Conservation (phyloP, 2,113 vertebrate species). For the Toxostoma redivivum region DNA sequence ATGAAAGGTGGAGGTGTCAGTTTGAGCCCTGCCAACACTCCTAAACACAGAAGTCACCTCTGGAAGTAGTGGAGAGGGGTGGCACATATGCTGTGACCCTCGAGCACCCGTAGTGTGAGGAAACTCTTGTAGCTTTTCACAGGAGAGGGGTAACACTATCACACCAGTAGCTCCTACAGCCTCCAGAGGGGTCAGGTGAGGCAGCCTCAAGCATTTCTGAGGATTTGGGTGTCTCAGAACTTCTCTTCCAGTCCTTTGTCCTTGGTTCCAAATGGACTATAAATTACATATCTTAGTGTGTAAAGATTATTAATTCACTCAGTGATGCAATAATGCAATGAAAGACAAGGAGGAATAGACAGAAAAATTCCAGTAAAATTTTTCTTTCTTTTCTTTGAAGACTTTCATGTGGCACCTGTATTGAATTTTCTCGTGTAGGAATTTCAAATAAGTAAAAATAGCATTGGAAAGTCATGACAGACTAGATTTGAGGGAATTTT, state of each 20-base stretch:
- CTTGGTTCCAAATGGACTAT: background rate
- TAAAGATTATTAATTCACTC: background rate
- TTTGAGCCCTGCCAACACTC: background rate
- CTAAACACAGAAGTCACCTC: background rate
- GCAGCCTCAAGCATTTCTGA: background rate
- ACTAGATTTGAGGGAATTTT: background rate
- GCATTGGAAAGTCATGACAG: background rate
- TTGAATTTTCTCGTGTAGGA: background rate
- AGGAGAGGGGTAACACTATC: background rate
- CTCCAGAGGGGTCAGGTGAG: background rate
- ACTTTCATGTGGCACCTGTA: background rate
- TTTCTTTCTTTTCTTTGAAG: background rate
- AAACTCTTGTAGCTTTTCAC: accelerated
- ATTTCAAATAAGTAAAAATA: background rate
- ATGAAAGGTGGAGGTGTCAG: background rate
- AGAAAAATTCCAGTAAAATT: background rate
- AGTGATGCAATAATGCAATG: background rate
- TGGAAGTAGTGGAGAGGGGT: background rate
- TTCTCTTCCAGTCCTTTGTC: background rate
- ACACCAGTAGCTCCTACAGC: background rate
- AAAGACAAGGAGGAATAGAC: background rate
- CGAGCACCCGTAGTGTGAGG: accelerated
- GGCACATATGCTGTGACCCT: accelerated
- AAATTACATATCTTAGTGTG: background rate
- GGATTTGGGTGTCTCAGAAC: background rate